A percentile compares a stretch with the other conserved stretches of the same genome.
phyloP scores from a whole-genome alignment of 2,113 vertebrate genomes.

The human (Homo sapiens) region GRCh38 chr14:24952501-24953000 shows the following conservation, averaged over 20 bases:
- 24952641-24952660: constrained; percentile 16
- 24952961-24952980: neutral
- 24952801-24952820: neutral
- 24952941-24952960: neutral
- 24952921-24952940: neutral
- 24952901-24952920: neutral
- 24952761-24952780: neutral
- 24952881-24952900: neutral
- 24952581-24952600: constrained; percentile 29
- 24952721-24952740: neutral
- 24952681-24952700: neutral
- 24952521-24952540: constrained; percentile 10
- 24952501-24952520: constrained; percentile 25
- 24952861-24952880: neutral
- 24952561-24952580: neutral
- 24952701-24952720: neutral
- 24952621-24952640: constrained; percentile 39
- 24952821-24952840: neutral
- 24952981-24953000: neutral
- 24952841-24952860: neutral
- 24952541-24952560: neutral
- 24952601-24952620: neutral
- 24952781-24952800: constrained; percentile 10
- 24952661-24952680: neutral
- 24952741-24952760: neutral